Evolutionary conservation across 2,888 invertebrate genomes (phyloP).

Genomic region (Clostera curtula): DNA sequence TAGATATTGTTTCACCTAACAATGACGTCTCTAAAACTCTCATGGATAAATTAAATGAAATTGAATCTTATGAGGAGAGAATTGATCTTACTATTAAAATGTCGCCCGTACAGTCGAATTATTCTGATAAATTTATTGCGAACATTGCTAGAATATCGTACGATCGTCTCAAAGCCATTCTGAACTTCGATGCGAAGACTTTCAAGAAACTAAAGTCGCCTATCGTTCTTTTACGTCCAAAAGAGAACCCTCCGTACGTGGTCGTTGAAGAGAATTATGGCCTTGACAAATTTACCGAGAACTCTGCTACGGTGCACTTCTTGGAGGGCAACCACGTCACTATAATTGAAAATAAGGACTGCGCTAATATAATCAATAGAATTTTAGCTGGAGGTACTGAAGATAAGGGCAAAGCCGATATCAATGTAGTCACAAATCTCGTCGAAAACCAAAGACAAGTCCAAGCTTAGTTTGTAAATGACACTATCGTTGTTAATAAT

Average conservation of each 20-base stretch:
- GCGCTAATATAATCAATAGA: slow-evolving; percentile 78
- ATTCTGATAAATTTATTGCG: slow-evolving; percentile 41
- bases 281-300: slow-evolving; percentile 73
- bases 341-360: slow-evolving; percentile 79
- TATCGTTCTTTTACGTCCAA: slow-evolving; percentile 78
- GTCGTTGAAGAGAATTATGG: slow-evolving; percentile 79
- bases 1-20: slow-evolving; percentile 65
- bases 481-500: slow-evolving; percentile 8
- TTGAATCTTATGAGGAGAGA: slow-evolving; percentile 74
- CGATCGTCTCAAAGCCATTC: slow-evolving; percentile 71
- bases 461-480: slow-evolving; percentile 16
- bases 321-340: slow-evolving; percentile 84
- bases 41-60: slow-evolving; percentile 59
- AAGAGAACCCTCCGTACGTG: slow-evolving; percentile 65
- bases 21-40: slow-evolving; percentile 47
- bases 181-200: slow-evolving; percentile 57
- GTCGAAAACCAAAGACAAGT: slow-evolving; percentile 51
- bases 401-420: slow-evolving; percentile 31
- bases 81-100: slow-evolving; percentile 59
- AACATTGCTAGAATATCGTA: slow-evolving; percentile 41
- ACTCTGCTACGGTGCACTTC: slow-evolving; percentile 73
- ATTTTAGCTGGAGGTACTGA: slow-evolving; percentile 33
- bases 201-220: slow-evolving; percentile 71
- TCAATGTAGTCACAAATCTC: slow-evolving; percentile 49
- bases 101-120: slow-evolving; percentile 51